Conservation (phyloP, 2,888 invertebrate species). For the Tachina grossa region DNA sequence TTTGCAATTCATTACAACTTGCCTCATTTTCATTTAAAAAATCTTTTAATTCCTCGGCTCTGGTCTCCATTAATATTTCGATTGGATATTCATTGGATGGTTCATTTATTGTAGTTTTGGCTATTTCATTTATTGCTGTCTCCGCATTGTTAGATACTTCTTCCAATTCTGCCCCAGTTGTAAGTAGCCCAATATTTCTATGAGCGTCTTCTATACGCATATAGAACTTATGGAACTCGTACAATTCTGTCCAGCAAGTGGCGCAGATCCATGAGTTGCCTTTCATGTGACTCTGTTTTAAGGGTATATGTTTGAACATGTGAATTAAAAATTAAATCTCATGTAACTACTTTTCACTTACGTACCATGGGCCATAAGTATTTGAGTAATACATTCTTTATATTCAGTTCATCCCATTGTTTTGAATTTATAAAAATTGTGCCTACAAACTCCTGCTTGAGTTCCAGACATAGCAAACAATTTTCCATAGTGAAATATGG, state of each 20-base stretch:
- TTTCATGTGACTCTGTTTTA: constrained; percentile 1
- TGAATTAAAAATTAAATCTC: neutral
- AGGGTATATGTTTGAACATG: neutral
- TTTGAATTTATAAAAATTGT: constrained; percentile 22
- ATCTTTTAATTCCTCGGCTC: neutral
- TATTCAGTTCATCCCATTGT: constrained; percentile 27
- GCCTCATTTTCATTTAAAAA: constrained; percentile 3
- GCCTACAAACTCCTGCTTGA: constrained; percentile 15
- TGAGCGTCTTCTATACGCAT: constrained; percentile 71
- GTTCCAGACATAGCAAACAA: constrained; percentile 52
- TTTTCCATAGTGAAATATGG: constrained; percentile 34
- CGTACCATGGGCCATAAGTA: constrained; percentile 63
- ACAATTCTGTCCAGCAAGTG: constrained; percentile 75
- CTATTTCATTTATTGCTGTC: neutral
- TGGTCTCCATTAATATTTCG: constrained; percentile 25
- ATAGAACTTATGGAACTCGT: constrained; percentile 75
- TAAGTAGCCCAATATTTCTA: neutral
- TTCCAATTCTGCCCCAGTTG: neutral
- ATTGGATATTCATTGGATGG: constrained; percentile 45
- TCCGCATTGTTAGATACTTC: neutral
- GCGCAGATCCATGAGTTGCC: constrained; percentile 73
- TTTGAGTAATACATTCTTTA: constrained; percentile 35
- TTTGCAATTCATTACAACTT: constrained; percentile 71
- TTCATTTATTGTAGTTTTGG: constrained; percentile 13
- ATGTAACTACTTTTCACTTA: neutral